These are phyloP conservation scores for Athene cunicularia DNA, from an alignment of 2,113 vertebrate species.

Conservation along the genomic window DNA sequence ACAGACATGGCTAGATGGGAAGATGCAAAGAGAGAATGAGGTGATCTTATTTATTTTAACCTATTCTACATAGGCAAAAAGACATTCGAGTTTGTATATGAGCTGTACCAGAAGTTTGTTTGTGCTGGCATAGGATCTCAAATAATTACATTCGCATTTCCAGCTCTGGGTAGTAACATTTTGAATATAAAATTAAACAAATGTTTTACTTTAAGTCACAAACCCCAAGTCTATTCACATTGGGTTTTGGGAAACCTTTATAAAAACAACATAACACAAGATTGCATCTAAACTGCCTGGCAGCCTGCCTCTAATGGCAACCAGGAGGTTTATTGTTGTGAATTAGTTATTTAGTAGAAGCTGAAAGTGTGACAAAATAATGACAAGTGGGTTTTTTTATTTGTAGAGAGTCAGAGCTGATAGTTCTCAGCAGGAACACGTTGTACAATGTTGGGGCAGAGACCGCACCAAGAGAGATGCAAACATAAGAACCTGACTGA, in stretches of 20 bases:
- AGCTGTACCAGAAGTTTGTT: neutral
- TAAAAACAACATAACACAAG: conserved; percentile 32
- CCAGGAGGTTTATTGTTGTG: conserved; percentile 43
- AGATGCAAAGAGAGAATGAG: neutral
- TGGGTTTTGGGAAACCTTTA: conserved; percentile 38
- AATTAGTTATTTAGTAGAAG: conserved; percentile 51
- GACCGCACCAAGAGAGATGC: neutral
- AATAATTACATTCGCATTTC: neutral
- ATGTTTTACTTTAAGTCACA: conserved; percentile 44
- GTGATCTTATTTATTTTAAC: neutral
- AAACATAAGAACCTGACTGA: neutral
- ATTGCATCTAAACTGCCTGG: conserved; percentile 49
- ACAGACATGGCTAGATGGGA: neutral
- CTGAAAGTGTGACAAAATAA: conserved; percentile 61
- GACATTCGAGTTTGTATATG: neutral
- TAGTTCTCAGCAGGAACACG: neutral
- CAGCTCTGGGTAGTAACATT: conserved; percentile 12
- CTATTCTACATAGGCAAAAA: neutral
- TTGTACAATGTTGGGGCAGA: neutral
- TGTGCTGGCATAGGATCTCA: conserved; percentile 3
- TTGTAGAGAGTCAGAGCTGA: conserved; percentile 7
- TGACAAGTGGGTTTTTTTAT: neutral
- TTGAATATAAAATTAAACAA: conserved; percentile 25
- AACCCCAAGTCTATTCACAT: neutral
- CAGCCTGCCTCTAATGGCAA: conserved; percentile 47